Percentiles rank a stretch among this genome's conserved stretches.
These are phyloP conservation scores for Aurelia coerulea DNA, from an alignment of 30 jellyfish, hydroid and myxozoan genomes.

Conservation along the genomic window DNA sequence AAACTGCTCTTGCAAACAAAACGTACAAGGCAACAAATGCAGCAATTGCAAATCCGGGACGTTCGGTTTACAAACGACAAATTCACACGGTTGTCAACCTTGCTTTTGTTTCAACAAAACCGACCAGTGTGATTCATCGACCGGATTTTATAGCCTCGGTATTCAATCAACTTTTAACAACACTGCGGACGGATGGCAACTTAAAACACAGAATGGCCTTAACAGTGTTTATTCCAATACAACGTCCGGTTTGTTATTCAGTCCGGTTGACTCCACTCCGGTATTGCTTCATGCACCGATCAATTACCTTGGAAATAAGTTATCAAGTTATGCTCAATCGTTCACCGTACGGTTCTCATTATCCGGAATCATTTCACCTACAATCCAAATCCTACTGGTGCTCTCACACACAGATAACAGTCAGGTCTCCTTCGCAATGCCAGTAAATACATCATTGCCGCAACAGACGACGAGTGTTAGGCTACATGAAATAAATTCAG, in stretches of 20 bases:
- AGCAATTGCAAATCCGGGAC: conserved; percentile 48
- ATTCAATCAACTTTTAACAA: conserved; percentile 25
- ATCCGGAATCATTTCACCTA: not conserved
- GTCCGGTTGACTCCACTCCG: not conserved
- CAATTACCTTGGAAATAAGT: conserved; percentile 62
- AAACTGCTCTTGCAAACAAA: conserved; percentile 75
- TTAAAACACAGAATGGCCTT: conserved; percentile 1
- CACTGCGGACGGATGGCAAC: conserved; percentile 41
- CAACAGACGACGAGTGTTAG: conserved; percentile 12
- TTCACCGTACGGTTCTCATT: conserved; percentile 14
- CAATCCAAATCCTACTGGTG: not conserved
- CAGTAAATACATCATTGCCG: conserved; percentile 18
- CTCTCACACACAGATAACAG: conserved; percentile 12
- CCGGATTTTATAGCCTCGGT: conserved; percentile 12
- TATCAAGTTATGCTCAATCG: conserved; percentile 56
- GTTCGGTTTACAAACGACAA: conserved; percentile 33
- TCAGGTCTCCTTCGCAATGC: conserved; percentile 19
- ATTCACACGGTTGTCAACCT: conserved; percentile 76
- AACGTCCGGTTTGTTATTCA: conserved; percentile 23
- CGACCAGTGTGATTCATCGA: conserved; percentile 56
- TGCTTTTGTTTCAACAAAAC: conserved; percentile 86
- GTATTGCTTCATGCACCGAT: conserved; percentile 37
- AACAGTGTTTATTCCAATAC: conserved; percentile 35
- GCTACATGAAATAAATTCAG: conserved; percentile 27
- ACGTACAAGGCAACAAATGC: conserved; percentile 70